A percentile compares a stretch with the other conserved stretches of the same genome.
Evolutionary conservation across 1,140 invertebrate species (phyloP).

Genomic region (Oryzaephilus surinamensis): DNA sequence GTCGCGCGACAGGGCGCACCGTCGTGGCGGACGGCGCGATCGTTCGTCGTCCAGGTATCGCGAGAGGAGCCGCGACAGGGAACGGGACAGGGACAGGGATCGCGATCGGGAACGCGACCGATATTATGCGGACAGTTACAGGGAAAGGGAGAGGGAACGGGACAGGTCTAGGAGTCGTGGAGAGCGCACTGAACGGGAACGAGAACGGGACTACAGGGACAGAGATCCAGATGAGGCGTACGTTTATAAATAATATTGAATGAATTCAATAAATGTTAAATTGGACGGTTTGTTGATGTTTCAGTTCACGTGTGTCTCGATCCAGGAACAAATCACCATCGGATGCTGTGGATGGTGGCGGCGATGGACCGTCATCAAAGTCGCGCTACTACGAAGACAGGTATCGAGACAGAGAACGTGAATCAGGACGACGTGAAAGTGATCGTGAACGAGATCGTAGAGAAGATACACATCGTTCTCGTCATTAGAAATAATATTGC

Average conservation of each 20-base stretch:
- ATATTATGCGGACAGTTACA: constrained; percentile 35
- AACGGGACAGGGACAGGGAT: constrained; percentile 40
- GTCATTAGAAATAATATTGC: constrained; percentile 43
- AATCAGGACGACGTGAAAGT: constrained; percentile 47
- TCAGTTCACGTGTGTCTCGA: constrained; percentile 1
- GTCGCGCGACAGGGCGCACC: constrained; percentile 63
- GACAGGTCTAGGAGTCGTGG: constrained; percentile 37
- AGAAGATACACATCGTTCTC: constrained; percentile 59
- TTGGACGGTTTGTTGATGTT: constrained; percentile 2
- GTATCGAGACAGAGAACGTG: constrained; percentile 63
- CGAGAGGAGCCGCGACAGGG: constrained; percentile 63
- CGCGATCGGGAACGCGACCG: constrained; percentile 35
- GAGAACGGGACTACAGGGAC: constrained; percentile 46
- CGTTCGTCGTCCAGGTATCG: constrained; percentile 60
- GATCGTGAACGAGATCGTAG: constrained; percentile 54
- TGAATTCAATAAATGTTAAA: background rate
- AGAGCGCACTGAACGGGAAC: constrained; percentile 40
- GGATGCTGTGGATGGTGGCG: constrained; percentile 44
- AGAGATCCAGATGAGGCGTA: constrained; percentile 32
- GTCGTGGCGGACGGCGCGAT: constrained; percentile 62
- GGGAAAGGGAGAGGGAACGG: constrained; percentile 36
- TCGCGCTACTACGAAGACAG: constrained; percentile 70
- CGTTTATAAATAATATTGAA: constrained; percentile 11
- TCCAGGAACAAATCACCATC: constrained; percentile 45
- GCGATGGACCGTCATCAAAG: constrained; percentile 42